Evolutionary conservation across 2,797 vertebrate species (phyloP), one percentile per base, ranked within the genome.

Genomic region (Pteropus rufus): DNA sequence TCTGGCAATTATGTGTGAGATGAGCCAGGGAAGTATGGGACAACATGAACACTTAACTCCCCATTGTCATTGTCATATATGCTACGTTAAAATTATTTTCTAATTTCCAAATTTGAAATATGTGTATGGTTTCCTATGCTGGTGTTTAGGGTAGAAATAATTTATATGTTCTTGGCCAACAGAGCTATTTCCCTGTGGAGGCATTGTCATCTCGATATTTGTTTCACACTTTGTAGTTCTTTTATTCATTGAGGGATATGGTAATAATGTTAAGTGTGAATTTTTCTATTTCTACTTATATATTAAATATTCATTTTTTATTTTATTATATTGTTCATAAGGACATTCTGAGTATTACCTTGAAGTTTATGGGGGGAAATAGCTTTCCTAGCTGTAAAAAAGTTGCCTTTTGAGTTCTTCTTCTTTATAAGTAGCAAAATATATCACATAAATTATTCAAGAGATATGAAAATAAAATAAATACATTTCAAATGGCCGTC

Each of bases 381-480:
- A 65, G 12, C 12, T 96, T 87, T 84, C 83, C 81, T 81, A 88
- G 73, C 56, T 92, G 9, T 89, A 83, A 97, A 97, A 95, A 96
- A 72, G 80, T 73, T 76, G 36, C 56, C 70, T 96, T 94, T 80
- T 82, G 88, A 96, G 54, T 93, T 96, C 36, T 41, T 84, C 46
- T 44, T 88, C 69, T 85, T 29, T 34, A 0, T 72, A 92, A 95
- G 90, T 80, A 95, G 73, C 58, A 97, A 97, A 93, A 77, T 69
- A 91, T 19, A 91, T 72, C n/a, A 62, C 29, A 85, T 77, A 95
- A 65, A 96, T 97, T 96, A 96, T 98, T 96, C 91, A 96, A 64
- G 85, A 4, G 16, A 83, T 81, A 77, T 62, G n/a, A 91, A 96
- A 96, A 75, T 64, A 95, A 96, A 97, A 97, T 92, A 95, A 96